phyloP scores from a whole-genome alignment of 2,888 invertebrate species.

The Lycocerus yunnanus region DNA sequence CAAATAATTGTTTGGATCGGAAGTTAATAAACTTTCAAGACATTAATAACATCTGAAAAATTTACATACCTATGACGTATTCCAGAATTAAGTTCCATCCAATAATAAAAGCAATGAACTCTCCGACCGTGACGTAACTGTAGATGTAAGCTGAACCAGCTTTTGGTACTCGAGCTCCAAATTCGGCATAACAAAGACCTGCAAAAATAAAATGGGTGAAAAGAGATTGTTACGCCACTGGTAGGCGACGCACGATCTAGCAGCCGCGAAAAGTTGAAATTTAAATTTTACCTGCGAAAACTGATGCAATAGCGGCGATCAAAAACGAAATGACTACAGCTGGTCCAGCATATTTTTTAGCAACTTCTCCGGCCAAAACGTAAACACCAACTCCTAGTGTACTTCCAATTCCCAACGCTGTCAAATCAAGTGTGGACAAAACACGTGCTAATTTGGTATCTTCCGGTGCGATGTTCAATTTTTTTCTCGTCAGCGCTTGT shows the following conservation, averaged over 20 bases:
- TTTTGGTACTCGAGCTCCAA: conserved; percentile 85
- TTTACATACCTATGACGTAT: conserved; percentile 75
- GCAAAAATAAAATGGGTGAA: neutral
- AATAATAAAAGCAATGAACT: conserved; percentile 87
- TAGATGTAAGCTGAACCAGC: conserved; percentile 94
- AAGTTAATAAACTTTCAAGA: no score
- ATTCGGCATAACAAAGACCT: conserved; percentile 92
- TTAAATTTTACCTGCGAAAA: conserved; percentile 75
- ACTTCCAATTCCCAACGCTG: conserved; percentile 80
- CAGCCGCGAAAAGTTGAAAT: neutral
- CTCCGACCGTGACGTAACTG: conserved; percentile 91
- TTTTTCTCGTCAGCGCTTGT: conserved; percentile 53
- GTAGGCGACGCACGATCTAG: neutral
- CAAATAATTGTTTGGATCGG: no score
- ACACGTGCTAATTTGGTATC: conserved; percentile 69
- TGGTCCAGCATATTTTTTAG: conserved; percentile 81
- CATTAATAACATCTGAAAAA: no score
- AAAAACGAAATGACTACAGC: conserved; percentile 85
- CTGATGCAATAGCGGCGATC: conserved; percentile 88
- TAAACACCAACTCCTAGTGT: conserved; percentile 91
- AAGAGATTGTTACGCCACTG: neutral
- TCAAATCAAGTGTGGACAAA: conserved; percentile 80
- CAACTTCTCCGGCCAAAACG: conserved; percentile 84
- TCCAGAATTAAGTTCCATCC: conserved; percentile 94
- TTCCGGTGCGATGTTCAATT: conserved; percentile 52